Base-by-base conservation (phyloP, 2,888 invertebrate species). In the Pachymerium ferrugineum region DNA sequence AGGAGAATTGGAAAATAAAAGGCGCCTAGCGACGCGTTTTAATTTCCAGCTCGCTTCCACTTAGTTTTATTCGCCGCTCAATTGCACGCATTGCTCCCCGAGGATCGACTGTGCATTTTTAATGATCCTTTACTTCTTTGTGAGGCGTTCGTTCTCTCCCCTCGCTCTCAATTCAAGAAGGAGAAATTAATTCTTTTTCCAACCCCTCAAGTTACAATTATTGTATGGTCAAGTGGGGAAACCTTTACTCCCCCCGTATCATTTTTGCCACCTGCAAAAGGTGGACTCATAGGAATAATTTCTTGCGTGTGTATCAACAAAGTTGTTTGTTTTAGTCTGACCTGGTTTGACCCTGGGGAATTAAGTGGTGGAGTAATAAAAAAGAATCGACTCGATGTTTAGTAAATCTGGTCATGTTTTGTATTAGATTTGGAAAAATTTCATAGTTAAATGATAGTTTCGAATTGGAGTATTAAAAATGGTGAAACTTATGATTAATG, bases 11-110 rank as follows among this genome's bases (percentile, higher is more conserved):
- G 47, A 54, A 54, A 54, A 54, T 54, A 54, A 22, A 54, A 54
- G 47, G 47, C 47, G 47, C 10, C 47, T 22, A 54, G 47, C 47
- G 47, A 54, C 47, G 47, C 47, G 47, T 54, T 54, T 54, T 54
- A 54, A 54, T 54, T 54, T 54, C 47, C 47, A 54, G 47, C 47
- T 54, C 47, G 47, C 47, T 54, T 54, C 47, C 47, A 54, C 47
- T 54, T 54, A 54, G 47, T 54, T 54, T 47, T 54, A 54, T 54
- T 54, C 47, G 47, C 47, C 47, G 47, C 47, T 54, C 47, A 54
- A 54, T 54, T 54, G 47, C 47, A 54, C 16, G 47, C 47, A 54
- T 54, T 54, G 47, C 47, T 54, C 47, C 47, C 47, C 10, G 16
- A 54, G 47, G 47, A 54, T 54, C 47, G 47, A 54, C 47, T 54